A percentile compares a stretch with the other conserved stretches of the same genome.
These are phyloP conservation scores for Choristoneura fumiferana DNA, from an alignment of 1,140 invertebrate genomes.

Conservation along the genomic window DNA sequence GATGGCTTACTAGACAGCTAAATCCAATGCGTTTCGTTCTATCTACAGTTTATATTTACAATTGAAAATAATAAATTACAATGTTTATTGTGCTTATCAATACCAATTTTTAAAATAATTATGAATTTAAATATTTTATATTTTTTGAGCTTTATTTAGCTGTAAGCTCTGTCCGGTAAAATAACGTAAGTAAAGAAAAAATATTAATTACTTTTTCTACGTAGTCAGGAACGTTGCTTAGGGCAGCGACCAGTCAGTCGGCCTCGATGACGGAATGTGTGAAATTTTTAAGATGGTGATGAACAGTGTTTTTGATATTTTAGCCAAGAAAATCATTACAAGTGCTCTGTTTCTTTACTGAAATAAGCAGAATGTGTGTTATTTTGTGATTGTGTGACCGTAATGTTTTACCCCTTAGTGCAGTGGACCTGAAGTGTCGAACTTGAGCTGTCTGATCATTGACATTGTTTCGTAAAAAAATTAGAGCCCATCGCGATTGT, in stretches of 20 bases:
- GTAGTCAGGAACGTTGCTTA: slow-evolving; percentile 45
- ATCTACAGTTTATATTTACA: no score
- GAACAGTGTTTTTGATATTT: slow-evolving; percentile 63
- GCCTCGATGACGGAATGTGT: slow-evolving; percentile 76
- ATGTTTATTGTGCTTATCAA: no score
- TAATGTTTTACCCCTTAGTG: slow-evolving; percentile 34
- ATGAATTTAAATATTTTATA: no score
- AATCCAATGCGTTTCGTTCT: no score
- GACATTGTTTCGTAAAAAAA: slow-evolving; percentile 74
- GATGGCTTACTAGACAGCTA: no score
- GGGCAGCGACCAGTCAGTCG: slow-evolving; percentile 72
- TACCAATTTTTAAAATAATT: no score
- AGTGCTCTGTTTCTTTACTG: slow-evolving; percentile 43
- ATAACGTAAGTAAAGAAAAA: no score
- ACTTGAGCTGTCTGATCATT: slow-evolving; percentile 68
- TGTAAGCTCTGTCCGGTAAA: no score
- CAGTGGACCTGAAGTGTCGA: slow-evolving; percentile 46
- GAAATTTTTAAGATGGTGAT: slow-evolving; percentile 75
- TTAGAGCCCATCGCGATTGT: slow-evolving; percentile 68
- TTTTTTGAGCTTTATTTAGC: no score
- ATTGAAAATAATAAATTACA: no score
- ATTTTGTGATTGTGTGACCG: slow-evolving; percentile 36
- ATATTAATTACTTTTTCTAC: slow-evolving; percentile 20
- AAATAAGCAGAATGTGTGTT: slow-evolving; percentile 45
- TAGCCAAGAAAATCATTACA: slow-evolving; percentile 42